Evolutionary conservation across 1,140 invertebrate species (phyloP), one percentile per base, ranked within the genome.

Genomic region (Chrysopa pallens): DNA sequence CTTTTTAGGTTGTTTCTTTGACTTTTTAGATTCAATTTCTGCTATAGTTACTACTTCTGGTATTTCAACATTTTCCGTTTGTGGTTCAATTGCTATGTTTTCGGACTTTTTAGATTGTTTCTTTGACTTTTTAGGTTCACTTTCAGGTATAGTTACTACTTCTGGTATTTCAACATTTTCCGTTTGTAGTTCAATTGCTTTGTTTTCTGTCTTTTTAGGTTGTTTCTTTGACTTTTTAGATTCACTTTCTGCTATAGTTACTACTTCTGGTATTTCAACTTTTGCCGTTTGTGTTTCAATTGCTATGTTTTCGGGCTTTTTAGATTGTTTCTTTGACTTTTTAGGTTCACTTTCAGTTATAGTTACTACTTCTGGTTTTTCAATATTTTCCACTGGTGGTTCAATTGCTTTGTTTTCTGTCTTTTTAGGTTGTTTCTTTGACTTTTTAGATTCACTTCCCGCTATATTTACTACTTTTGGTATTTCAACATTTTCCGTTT

Each of bases 361-460:
- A 31, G 29, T 62, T 43, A 58, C 52, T 47, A 57, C 60, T 46
- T 57, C 59, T 13, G 42, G 11, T n/a, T 46, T 46, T 36, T 49
- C 49, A 39, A 55, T 57, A 13, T 60, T 55, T 49, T 58, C 56
- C 40, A 52, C 50, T 36, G 54, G 50, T 40, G 50, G 53, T 44
- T 42, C 53, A 23, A 46, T 35, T 36, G 42, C 38, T 6, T 46
- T 29, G 9, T 15, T 8, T 29, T 50, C 49, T 15, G 39, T 13
- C 40, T 27, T 28, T 48, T 50, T 50, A 23, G 46, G 15, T 41
- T 52, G 51, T 11, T 53, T 44, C 46, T 58, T 55, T 38, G 62
- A 56, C 50, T 63, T 57, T 48, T 52, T 58, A 12, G 57, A 55
- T 52, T 62, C n/a, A n/a, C n/a, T n/a, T n/a, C n/a, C n/a, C n/a